phyloP scores from a whole-genome alignment of 2,797 vertebrate genomes.

The Megalops cyprinoides region DNA sequence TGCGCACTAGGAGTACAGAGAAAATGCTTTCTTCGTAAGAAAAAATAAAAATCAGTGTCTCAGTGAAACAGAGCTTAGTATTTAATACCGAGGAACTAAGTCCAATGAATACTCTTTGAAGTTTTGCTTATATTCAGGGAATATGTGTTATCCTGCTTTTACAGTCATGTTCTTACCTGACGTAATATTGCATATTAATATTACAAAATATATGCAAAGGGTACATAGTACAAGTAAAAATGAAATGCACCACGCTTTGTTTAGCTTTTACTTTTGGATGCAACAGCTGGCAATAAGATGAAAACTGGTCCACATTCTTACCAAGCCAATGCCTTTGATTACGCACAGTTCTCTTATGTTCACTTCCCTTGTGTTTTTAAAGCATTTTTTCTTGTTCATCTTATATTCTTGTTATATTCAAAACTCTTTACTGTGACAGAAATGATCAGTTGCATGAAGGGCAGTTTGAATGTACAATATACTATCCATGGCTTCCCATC shows the following conservation, averaged over 20 bases:
- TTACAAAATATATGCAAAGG: background rate
- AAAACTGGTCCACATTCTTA: background rate
- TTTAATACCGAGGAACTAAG: background rate
- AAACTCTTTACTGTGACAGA: background rate
- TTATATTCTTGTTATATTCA: background rate
- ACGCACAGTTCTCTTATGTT: background rate
- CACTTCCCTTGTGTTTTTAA: background rate
- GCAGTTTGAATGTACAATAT: too few relatives aligned
- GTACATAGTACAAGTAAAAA: background rate
- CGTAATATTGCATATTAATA: background rate
- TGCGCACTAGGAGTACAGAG: background rate
- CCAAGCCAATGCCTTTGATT: background rate
- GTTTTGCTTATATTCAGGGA: too few relatives aligned
- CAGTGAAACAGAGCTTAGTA: background rate
- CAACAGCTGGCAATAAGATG: background rate
- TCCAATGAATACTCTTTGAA: background rate
- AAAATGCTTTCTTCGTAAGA: background rate
- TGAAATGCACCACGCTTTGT: background rate
- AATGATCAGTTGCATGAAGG: background rate
- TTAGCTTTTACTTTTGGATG: background rate
- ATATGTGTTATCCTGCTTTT: background rate
- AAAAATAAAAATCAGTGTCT: background rate
- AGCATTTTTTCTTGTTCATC: background rate
- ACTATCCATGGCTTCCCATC: too few relatives aligned
- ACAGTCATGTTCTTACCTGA: background rate